phyloP scores from a whole-genome alignment of 2,888 invertebrate genomes.

The Gryllus longicercus region DNA sequence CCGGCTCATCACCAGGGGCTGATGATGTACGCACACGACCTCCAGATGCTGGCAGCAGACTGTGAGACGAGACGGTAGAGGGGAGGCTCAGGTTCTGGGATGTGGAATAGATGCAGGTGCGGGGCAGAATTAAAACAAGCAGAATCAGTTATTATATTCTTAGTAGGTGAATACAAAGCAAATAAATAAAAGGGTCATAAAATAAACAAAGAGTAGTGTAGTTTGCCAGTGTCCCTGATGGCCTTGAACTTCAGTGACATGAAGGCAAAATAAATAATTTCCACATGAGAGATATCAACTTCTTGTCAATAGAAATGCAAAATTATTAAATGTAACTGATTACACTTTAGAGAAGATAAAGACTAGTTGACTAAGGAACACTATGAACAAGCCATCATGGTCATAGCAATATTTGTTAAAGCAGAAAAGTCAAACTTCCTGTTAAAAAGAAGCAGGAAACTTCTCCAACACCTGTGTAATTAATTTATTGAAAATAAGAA shows the following conservation, averaged over 20 bases:
- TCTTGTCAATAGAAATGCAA: no score
- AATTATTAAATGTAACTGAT: no score
- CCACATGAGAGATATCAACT: no score
- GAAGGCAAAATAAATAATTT: no score
- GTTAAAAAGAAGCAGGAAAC: no score
- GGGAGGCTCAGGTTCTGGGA: conserved; percentile 26
- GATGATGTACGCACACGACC: background rate
- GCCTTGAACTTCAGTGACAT: background rate
- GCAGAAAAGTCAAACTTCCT: no score
- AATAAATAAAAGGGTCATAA: conserved; percentile 20
- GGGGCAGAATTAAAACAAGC: conserved; percentile 25
- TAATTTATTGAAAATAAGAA: no score
- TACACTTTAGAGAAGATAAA: no score
- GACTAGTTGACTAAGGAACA: no score
- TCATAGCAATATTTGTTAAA: no score
- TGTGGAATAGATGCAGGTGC: background rate
- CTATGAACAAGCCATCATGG: no score
- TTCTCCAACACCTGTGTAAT: no score
- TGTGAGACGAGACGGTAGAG: conserved; percentile 12
- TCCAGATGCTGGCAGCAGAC: conserved; percentile 5
- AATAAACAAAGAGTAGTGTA: background rate
- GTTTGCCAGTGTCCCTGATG: background rate
- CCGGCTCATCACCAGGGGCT: background rate
- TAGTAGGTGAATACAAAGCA: conserved; percentile 25
- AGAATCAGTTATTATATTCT: conserved; percentile 25